These are phyloP conservation scores for Ceyx margarethae DNA, from an alignment of 2,113 vertebrate genomes.

Conservation along the genomic window DNA sequence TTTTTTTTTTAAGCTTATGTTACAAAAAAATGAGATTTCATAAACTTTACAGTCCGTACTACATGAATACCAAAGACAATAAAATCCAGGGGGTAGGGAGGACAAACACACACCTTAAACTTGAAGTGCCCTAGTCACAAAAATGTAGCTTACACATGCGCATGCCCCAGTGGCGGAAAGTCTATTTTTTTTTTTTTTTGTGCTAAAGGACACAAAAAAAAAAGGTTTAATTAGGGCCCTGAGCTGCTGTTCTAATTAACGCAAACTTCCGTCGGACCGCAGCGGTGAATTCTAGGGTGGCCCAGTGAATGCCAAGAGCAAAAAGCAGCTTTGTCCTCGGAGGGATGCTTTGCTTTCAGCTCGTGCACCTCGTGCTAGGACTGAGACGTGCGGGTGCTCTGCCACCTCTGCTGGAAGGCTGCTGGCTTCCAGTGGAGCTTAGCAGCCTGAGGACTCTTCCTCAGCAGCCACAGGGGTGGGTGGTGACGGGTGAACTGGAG, in stretches of 20 bases:
- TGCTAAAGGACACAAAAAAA: slow-evolving; percentile 33
- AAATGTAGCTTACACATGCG: slow-evolving; percentile 33
- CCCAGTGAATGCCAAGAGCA: slow-evolving; percentile 11
- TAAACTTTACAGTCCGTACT: slow-evolving; percentile 65
- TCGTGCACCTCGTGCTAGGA: background rate
- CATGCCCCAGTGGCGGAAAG: background rate
- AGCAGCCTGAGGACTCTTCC: background rate
- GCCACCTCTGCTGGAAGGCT: background rate
- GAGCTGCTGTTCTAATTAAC: slow-evolving; percentile 2
- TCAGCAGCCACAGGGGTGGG: background rate
- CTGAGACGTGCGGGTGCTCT: rapidly evolving
- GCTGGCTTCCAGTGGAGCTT: background rate
- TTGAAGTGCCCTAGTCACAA: slow-evolving; percentile 32
- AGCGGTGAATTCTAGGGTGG: background rate
- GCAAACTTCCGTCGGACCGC: background rate
- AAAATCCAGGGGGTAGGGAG: background rate
- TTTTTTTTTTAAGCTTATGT: slow-evolving; percentile 62
- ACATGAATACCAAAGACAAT: slow-evolving; percentile 60
- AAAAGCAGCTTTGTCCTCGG: background rate
- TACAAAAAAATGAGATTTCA: slow-evolving; percentile 72
- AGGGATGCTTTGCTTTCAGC: background rate
- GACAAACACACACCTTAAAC: slow-evolving; percentile 12
- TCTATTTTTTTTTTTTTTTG: slow-evolving; percentile 7
- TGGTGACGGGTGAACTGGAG: background rate
- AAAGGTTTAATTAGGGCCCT: slow-evolving; percentile 23